These are phyloP conservation scores for Mechanitis messenoides DNA, from an alignment of 2,888 invertebrate species.

Conservation along the genomic window DNA sequence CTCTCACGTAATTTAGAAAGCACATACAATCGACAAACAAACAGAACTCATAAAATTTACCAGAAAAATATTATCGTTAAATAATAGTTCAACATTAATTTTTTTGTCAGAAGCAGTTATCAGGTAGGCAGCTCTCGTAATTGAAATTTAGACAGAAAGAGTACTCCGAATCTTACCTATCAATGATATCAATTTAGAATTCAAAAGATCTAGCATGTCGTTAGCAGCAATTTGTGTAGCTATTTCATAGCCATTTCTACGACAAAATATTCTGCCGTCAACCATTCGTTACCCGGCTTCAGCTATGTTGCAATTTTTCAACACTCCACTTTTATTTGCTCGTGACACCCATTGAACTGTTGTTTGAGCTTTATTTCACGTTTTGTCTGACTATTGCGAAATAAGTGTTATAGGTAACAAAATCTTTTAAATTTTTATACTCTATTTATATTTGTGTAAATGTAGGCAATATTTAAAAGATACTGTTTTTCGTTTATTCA, in stretches of 20 bases:
- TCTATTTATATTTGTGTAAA: slow-evolving; percentile 17
- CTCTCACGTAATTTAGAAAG: too few species aligned
- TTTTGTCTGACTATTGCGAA: slow-evolving; percentile 22
- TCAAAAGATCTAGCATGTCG: slow-evolving; percentile 10
- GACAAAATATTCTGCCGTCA: slow-evolving; percentile 25
- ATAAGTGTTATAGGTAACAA: slow-evolving; percentile 26
- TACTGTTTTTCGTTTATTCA: too few species aligned
- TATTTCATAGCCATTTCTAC: slow-evolving; percentile 13
- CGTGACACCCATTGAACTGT: slow-evolving; percentile 29
- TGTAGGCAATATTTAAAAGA: background rate
- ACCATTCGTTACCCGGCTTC: slow-evolving; percentile 26
- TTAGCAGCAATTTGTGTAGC: slow-evolving; percentile 13
- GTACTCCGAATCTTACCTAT: background rate
- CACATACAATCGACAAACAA: too few species aligned
- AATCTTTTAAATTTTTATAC: slow-evolving; percentile 23
- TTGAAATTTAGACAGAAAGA: too few species aligned
- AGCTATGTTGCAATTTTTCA: slow-evolving; percentile 40
- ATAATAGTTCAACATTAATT: too few species aligned
- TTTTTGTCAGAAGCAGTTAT: too few species aligned
- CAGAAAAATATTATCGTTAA: too few species aligned
- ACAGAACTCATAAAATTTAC: too few species aligned
- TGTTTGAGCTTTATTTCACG: slow-evolving; percentile 17
- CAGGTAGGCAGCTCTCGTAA: too few species aligned
- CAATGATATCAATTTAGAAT: slow-evolving; percentile 8
- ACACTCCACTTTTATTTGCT: slow-evolving; percentile 33